Percentiles rank a stretch among this genome's conserved stretches.
phyloP scores from a whole-genome alignment of 2,888 invertebrate genomes.

The Sinhomidia bicolor region DNA sequence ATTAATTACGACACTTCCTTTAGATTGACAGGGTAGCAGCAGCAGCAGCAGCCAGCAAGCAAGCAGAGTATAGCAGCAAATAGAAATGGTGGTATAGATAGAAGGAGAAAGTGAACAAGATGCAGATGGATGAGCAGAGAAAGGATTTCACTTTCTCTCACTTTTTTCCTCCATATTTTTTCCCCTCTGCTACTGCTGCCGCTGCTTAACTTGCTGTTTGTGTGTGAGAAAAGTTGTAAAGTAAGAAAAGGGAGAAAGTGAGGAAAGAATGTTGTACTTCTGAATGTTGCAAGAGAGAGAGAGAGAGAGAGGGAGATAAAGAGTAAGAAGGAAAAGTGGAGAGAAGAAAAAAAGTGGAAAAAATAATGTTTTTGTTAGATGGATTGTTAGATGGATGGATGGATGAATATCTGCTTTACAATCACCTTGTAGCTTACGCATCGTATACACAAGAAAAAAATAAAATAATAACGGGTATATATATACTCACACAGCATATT shows the following conservation, averaged over 20 bases:
- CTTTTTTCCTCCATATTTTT: neutral
- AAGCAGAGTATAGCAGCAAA: too few relatives aligned
- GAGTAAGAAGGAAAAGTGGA: neutral
- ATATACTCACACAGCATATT: too few relatives aligned
- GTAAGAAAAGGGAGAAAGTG: neutral
- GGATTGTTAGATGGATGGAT: conserved; percentile 33
- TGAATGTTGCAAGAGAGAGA: too few relatives aligned
- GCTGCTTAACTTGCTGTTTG: neutral
- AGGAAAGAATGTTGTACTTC: neutral
- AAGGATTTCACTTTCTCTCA: conserved; percentile 4
- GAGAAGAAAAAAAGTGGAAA: neutral
- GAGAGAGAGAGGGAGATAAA: neutral
- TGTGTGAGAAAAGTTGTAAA: too few relatives aligned
- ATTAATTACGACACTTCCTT: conserved; percentile 71
- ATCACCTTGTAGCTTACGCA: neutral
- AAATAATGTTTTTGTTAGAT: neutral
- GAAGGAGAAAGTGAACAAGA: neutral
- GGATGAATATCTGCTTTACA: conserved; percentile 3
- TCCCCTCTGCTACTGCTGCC: neutral
- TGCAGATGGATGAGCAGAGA: conserved; percentile 44
- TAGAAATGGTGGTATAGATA: too few relatives aligned
- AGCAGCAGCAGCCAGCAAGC: too few relatives aligned
- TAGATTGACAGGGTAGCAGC: conserved; percentile 66
- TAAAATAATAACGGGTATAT: too few relatives aligned
- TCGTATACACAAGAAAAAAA: neutral